Percentiles rank a stretch among this genome's conserved stretches.
These are phyloP conservation scores for Astur gentilis DNA, from an alignment of 2,113 vertebrate species.

Conservation along the genomic window DNA sequence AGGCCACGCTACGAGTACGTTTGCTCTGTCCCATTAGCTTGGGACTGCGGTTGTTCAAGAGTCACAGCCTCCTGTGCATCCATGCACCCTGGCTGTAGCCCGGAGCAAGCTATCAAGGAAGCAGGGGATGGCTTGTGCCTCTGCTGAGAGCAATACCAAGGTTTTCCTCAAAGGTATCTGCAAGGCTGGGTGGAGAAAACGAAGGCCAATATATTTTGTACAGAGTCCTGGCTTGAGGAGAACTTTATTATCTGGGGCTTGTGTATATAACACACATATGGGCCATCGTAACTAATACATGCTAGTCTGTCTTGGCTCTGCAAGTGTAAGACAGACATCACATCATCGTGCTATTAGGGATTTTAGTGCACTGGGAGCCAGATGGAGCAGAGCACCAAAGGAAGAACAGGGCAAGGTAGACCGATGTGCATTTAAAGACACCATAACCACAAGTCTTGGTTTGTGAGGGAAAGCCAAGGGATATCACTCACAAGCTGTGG, in stretches of 20 bases:
- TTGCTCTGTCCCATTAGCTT: background rate
- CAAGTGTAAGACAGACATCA: background rate
- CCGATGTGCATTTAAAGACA: background rate
- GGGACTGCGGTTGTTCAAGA: background rate
- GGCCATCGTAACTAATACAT: background rate
- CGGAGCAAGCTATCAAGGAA: background rate
- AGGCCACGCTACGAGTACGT: accelerated
- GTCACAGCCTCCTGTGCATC: background rate
- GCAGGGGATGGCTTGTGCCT: background rate
- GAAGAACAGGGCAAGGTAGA: background rate
- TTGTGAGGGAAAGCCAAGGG: background rate
- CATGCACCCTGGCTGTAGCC: background rate
- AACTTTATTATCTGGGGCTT: background rate
- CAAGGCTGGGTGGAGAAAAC: background rate
- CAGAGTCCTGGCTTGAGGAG: background rate
- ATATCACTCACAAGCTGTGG: background rate
- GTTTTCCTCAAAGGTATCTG: background rate
- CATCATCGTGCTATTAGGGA: background rate
- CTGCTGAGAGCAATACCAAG: background rate
- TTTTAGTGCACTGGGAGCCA: background rate
- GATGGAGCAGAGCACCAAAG: background rate
- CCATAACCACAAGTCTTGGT: background rate
- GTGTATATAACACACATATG: background rate
- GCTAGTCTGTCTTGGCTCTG: background rate
- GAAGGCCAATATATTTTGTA: background rate